Evolutionary conservation across 2,888 invertebrate species (phyloP).

Genomic region (Branchipolynoe longqiensis): DNA sequence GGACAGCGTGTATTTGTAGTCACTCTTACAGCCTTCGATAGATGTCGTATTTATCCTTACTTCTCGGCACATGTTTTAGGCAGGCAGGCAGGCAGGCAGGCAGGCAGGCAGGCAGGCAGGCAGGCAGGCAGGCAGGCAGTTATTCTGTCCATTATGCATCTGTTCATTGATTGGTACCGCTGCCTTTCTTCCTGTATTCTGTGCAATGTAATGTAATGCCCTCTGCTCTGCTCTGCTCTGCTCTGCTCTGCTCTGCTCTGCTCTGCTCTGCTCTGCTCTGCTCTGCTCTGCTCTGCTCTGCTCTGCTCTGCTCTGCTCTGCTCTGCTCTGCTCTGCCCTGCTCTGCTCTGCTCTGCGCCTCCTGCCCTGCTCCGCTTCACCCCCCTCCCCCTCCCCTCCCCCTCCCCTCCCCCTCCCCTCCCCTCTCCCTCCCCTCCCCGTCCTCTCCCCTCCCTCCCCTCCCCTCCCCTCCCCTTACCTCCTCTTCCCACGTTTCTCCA

Average conservation of each 20-base stretch:
- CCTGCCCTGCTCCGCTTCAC: background rate
- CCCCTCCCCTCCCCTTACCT: too few relatives aligned
- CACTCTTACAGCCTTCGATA: too few relatives aligned
- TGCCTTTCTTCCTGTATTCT: background rate
- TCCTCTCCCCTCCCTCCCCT: too few relatives aligned
- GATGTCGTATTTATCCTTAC: too few relatives aligned
- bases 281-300: conserved; percentile 12
- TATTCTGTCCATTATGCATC: background rate
- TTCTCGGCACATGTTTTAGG: background rate
- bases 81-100: too few relatives aligned
- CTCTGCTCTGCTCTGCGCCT: background rate
- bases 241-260: background rate
- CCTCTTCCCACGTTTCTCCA: too few relatives aligned
- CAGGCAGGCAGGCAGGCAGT: too few relatives aligned
- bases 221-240: background rate
- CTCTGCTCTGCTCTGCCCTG: background rate
- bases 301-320: background rate
- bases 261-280: background rate
- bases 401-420: conserved; percentile 17
- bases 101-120: too few relatives aligned
- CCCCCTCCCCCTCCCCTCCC: background rate
- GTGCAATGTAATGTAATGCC: background rate
- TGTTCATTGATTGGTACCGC: background rate
- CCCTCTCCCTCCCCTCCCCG: background rate
- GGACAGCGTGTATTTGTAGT: too few relatives aligned